Conservation (phyloP, 2,797 vertebrate species). For the Sarcophilus harrisii region DNA sequence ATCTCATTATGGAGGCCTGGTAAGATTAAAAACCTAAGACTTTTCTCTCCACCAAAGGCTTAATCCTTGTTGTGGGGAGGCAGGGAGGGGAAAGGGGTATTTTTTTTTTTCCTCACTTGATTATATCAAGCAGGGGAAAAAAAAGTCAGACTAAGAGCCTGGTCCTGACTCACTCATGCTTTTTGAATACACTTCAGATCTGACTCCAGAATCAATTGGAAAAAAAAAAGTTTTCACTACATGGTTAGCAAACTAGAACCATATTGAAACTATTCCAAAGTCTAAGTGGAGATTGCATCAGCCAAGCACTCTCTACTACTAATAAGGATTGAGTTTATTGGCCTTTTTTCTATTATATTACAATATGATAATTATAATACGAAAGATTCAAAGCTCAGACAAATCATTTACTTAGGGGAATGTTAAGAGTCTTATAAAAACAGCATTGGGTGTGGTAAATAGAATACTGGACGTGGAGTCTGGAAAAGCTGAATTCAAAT, state of each 20-base stretch:
- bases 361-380: background rate
- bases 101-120: background rate
- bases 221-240: background rate
- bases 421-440: background rate
- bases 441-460: background rate
- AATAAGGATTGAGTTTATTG: background rate
- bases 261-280: background rate
- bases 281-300: background rate
- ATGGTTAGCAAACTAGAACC: background rate
- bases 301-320: background rate
- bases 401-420: background rate
- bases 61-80: background rate
- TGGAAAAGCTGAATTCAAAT: background rate
- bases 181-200: background rate
- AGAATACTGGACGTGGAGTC: background rate
- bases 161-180: background rate
- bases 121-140: background rate
- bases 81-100: no score
- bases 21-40: background rate
- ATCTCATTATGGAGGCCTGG: background rate
- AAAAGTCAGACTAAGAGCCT: background rate
- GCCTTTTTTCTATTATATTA: background rate
- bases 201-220: background rate
- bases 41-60: background rate
- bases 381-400: background rate